Conservation (phyloP, 2,888 invertebrate genomes). For the Heliconius sara region DNA sequence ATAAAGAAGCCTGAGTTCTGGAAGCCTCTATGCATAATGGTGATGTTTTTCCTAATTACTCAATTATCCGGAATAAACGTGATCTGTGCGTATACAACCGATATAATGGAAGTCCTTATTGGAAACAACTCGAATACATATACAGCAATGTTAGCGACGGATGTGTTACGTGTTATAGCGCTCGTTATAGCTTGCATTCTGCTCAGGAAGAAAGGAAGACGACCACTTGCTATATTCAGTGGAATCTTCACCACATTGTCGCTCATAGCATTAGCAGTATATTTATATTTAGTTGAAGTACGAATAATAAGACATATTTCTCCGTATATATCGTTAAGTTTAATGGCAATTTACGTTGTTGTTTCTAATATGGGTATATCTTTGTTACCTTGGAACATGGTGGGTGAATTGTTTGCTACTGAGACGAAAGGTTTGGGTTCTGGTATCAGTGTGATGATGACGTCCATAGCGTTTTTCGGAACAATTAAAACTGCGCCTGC, state of each 20-base stretch:
- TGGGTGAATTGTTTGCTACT: slow-evolving; percentile 88
- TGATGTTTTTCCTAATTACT: slow-evolving; percentile 86
- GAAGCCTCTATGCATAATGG: slow-evolving; percentile 85
- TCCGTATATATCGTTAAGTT: slow-evolving; percentile 74
- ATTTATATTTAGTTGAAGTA: slow-evolving; percentile 70
- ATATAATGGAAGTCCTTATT: slow-evolving; percentile 85
- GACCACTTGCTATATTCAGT: slow-evolving; percentile 86
- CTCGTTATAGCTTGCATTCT: slow-evolving; percentile 85
- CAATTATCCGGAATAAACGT: slow-evolving; percentile 89
- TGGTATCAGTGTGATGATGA: slow-evolving; percentile 86
- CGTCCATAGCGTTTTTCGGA: slow-evolving; percentile 86
- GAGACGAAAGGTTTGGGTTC: slow-evolving; percentile 87
- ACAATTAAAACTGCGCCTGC: slow-evolving; percentile 88
- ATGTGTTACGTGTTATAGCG: slow-evolving; percentile 84
- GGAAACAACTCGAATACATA: slow-evolving; percentile 81
- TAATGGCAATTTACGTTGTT: slow-evolving; percentile 84
- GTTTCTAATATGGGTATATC: slow-evolving; percentile 85
- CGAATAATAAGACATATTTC: slow-evolving; percentile 60
- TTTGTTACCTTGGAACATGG: slow-evolving; percentile 89
- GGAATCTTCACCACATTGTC: slow-evolving; percentile 85
- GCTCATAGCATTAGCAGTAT: slow-evolving; percentile 81
- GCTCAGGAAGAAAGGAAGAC: slow-evolving; percentile 84
- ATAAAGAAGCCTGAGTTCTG: slow-evolving; percentile 83
- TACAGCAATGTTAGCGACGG: slow-evolving; percentile 86
- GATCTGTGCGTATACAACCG: slow-evolving; percentile 88